Evolutionary conservation across 2,113 vertebrate genomes (phyloP), one percentile per base, ranked within the genome.

Genomic region (Protobothrops flavoviridis): DNA sequence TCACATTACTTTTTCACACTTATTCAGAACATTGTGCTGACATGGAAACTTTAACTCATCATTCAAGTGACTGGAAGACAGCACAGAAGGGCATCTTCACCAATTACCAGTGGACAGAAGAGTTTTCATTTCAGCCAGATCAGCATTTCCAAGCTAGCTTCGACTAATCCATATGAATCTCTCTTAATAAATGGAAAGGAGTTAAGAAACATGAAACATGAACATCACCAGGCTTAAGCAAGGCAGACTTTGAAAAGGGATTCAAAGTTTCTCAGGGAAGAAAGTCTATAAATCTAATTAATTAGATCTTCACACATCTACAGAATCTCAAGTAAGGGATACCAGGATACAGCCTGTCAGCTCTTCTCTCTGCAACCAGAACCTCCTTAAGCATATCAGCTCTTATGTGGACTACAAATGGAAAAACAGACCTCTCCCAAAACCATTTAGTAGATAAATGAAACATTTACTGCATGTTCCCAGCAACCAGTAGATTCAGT

Each of bases 201-300:
- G 93, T 94, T 92, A 94, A 45, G 92, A 95, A 95, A 96, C 95
- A 93, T 89, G 94, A 94, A 97, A 96, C 88, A 94, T 95, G 95
- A 94, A 96, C 93, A 24, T 10, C 0, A 89, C 90, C 95, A 87
- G 94, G 94, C 95, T 96, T 87, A 94, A 96, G 59, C 5, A 12
- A 96, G 96, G 56, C 93, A 95, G 95, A 96, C 94, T 96, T 96
- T 96, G 94, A 95, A 93, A 96, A 96, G 52, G 88, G 94, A 96
- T 96, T 90, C 94, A 93, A 92, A 95, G 96, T 97, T 97, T 97
- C 96, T 96, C 97, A 97, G 97, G 96, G 95, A 96, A 81, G n/a
- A 93, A 95, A 94, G 93, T 95, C 95, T 93, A 96, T 97, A 97
- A 97, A 97, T 97, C 95, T 91, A 87, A 33, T 95, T 97, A 97